These are phyloP conservation scores for Patagioenas fasciata DNA, from an alignment of 2,113 vertebrate genomes.

Conservation along the genomic window DNA sequence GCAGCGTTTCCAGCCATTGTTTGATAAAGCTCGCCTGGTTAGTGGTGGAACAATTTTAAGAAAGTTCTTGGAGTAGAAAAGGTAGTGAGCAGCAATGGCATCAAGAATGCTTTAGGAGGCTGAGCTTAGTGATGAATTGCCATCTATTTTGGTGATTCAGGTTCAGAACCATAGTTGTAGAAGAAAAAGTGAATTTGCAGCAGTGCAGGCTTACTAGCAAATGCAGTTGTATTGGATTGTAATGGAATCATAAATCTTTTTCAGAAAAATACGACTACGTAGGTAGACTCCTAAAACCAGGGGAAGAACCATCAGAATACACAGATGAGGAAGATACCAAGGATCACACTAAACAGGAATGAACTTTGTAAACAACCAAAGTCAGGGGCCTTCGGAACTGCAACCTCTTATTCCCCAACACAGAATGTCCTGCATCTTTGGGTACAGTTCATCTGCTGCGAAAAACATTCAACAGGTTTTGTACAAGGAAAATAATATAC, in stretches of 20 bases:
- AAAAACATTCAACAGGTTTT: conserved; percentile 77
- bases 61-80: neutral
- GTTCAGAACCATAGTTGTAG: neutral
- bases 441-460: conserved; percentile 77
- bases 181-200: neutral
- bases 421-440: conserved; percentile 74
- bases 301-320: conserved; percentile 98
- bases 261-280: conserved; percentile 99
- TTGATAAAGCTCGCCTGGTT: neutral
- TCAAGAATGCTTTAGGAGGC: neutral
- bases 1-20: accelerated
- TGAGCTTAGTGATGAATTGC: neutral
- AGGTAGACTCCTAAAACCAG: conserved; percentile 96
- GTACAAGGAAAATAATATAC: conserved; percentile 71
- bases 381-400: conserved; percentile 90
- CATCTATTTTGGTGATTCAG: neutral
- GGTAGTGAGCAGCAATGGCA: neutral
- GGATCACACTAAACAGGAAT: conserved; percentile 98
- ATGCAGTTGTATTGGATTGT: conserved; percentile 18
- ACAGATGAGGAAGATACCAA: conserved; percentile 98
- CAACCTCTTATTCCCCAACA: conserved; percentile 73
- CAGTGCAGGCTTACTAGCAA: neutral
- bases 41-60: neutral
- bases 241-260: conserved; percentile 63
- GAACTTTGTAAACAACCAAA: conserved; percentile 90